A percentile compares a stretch with the other conserved stretches of the same genome.
Conservation (phyloP, 1,140 invertebrate species). For the Drosophila nasuta region DNA sequence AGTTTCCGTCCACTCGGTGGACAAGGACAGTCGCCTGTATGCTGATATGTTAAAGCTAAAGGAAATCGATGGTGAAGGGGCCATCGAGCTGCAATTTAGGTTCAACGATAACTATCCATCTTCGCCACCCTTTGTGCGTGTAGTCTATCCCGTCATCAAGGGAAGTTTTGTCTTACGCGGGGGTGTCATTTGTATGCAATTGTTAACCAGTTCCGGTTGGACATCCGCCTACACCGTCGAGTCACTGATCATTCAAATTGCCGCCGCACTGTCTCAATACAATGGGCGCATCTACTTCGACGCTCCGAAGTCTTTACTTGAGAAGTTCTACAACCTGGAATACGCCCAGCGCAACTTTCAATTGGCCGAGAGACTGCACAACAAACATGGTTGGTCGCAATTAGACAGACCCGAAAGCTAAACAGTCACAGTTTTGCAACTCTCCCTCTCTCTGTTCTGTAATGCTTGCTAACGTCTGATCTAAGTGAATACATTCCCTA, state of each 20-base stretch:
- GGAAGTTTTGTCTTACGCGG: neutral
- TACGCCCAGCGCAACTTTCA: neutral
- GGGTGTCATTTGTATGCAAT: neutral
- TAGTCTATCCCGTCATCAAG: neutral
- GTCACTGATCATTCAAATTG: neutral
- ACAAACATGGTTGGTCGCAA: neutral
- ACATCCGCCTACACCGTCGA: neutral
- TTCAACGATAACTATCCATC: neutral
- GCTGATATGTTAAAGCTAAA: neutral
- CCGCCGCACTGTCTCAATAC: neutral
- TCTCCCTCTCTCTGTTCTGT: too few species aligned
- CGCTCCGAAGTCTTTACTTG: neutral
- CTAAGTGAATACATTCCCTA: too few species aligned
- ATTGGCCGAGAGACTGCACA: neutral
- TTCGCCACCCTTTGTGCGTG: neutral
- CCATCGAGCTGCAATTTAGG: neutral
- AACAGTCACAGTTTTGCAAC: too few species aligned
- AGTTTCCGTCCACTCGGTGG: neutral
- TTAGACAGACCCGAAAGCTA: too few species aligned
- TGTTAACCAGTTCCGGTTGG: neutral
- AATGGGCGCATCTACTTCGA: neutral
- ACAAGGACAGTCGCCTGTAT: neutral
- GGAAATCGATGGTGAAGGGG: neutral
- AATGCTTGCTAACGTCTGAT: too few species aligned
- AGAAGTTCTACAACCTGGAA: neutral